phyloP scores from a whole-genome alignment of 92 coral and sea anemone species.

The Actinostola sp. region DNA sequence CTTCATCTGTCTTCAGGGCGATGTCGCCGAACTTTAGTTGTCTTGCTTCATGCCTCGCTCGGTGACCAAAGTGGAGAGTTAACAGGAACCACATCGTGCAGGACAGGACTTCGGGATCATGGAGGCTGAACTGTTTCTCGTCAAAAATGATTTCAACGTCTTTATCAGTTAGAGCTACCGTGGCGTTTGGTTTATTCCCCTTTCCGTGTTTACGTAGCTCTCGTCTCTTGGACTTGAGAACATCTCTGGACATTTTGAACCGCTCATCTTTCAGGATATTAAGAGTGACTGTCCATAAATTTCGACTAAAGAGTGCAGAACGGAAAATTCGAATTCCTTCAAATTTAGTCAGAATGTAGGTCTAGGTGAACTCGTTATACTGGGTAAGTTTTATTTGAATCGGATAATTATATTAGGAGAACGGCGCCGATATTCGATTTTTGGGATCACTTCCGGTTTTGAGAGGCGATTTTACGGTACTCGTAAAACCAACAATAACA shows the following conservation, averaged over 20 bases:
- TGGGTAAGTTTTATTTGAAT: too few relatives aligned
- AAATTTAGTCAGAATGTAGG: too few relatives aligned
- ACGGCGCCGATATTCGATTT: too few relatives aligned
- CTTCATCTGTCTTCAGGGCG: constrained; percentile 26
- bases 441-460: too few relatives aligned
- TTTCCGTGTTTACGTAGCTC: constrained; percentile 17
- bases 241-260: constrained; percentile 32
- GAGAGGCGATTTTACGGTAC: too few relatives aligned
- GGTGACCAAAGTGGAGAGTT: constrained; percentile 37
- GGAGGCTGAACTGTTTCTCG: constrained; percentile 26
- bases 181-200: constrained; percentile 32
- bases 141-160: constrained; percentile 21
- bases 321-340: too few relatives aligned
- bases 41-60: constrained; percentile 45
- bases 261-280: constrained; percentile 33
- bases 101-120: constrained; percentile 37
- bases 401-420: too few relatives aligned
- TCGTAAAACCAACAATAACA: too few relatives aligned
- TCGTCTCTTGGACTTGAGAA: constrained; percentile 20
- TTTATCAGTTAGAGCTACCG: constrained; percentile 14
- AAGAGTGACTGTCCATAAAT: too few relatives aligned
- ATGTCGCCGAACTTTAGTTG: constrained; percentile 39
- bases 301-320: too few relatives aligned
- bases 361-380: too few relatives aligned
- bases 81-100: constrained; percentile 49